phyloP scores from a whole-genome alignment of 2,113 vertebrate genomes.

The Ginglymostoma cirratum region DNA sequence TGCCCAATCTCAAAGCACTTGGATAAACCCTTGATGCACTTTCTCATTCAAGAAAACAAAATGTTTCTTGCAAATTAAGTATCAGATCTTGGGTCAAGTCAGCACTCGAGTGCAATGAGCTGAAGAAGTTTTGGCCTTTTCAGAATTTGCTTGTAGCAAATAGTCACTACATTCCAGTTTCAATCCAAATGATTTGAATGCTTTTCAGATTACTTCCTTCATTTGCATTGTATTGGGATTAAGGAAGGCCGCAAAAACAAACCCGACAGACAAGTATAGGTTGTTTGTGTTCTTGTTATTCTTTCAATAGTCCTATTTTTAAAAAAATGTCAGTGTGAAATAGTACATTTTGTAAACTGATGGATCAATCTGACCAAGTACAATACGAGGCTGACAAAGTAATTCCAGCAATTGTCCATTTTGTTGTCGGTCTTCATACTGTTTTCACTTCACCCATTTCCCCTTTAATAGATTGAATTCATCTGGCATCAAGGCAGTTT shows the following conservation, averaged over 20 bases:
- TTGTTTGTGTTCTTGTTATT: background rate
- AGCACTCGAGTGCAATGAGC: background rate
- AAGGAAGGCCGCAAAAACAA: slow-evolving; percentile 4
- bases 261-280: background rate
- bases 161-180: slow-evolving; percentile 1
- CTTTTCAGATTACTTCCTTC: slow-evolving; percentile 22
- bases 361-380: background rate
- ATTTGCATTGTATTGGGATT: slow-evolving; percentile 27
- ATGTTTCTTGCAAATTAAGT: background rate
- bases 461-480: slow-evolving; percentile 28
- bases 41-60: background rate
- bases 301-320: background rate
- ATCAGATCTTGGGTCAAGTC: background rate
- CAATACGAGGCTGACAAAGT: background rate
- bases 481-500: slow-evolving; percentile 10
- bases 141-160: background rate
- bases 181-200: slow-evolving; percentile 18
- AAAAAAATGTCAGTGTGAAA: background rate
- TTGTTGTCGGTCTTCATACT: slow-evolving; percentile 16
- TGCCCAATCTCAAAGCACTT: background rate
- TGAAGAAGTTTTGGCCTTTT: background rate
- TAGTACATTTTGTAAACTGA: background rate
- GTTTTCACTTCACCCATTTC: background rate
- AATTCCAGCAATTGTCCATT: background rate
- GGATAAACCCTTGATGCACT: background rate